Conservation (phyloP, 2,888 invertebrate species). For the Sericinus montela region DNA sequence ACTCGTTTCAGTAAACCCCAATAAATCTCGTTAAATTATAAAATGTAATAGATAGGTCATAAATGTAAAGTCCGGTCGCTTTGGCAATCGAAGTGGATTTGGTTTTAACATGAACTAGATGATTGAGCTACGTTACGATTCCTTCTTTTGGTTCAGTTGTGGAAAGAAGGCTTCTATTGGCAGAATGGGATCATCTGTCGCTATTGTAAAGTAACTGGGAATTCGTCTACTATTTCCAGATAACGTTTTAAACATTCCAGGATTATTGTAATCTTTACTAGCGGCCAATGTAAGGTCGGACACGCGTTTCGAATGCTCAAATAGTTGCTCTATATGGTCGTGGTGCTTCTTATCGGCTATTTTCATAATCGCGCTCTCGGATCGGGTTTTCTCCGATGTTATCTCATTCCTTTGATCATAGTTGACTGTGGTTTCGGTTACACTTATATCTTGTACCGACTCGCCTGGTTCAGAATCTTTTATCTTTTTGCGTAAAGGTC, state of each 20-base stretch:
- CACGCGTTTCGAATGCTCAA: conserved; percentile 82
- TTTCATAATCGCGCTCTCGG: conserved; percentile 79
- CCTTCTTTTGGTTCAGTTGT: conserved; percentile 82
- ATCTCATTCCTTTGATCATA: conserved; percentile 51
- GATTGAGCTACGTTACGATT: conserved; percentile 56
- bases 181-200: conserved; percentile 88
- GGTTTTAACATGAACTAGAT: conserved; percentile 47
- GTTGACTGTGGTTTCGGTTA: conserved; percentile 49
- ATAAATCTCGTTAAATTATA: not conserved
- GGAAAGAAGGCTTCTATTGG: conserved; percentile 91
- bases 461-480: conserved; percentile 61
- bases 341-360: conserved; percentile 75
- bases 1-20: conserved; percentile 13
- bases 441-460: conserved; percentile 59
- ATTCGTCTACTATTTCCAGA: conserved; percentile 81
- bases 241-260: conserved; percentile 84
- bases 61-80: conserved; percentile 43
- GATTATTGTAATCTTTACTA: conserved; percentile 85
- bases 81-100: conserved; percentile 69
- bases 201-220: conserved; percentile 85
- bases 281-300: conserved; percentile 86
- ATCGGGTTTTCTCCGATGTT: conserved; percentile 67
- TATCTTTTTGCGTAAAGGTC: conserved; percentile 58
- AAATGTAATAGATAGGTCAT: conserved; percentile 23
- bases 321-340: conserved; percentile 58